Evolutionary conservation across 2,113 vertebrate genomes (phyloP), one percentile per base, ranked within the genome.

Genomic region (Kryptolebias marmoratus): DNA sequence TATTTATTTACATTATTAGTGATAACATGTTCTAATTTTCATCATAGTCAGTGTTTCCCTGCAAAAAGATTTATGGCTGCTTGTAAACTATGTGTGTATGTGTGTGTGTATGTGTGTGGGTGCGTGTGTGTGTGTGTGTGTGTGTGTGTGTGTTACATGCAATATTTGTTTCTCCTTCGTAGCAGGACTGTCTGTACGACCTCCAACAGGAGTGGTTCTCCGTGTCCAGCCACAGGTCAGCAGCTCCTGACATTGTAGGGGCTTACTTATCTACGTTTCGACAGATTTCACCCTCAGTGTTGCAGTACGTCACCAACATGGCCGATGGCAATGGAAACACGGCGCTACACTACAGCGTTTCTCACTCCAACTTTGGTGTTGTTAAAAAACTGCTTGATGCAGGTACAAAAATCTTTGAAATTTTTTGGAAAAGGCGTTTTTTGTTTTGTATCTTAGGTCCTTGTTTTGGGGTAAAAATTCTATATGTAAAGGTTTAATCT

Each of bases 141-240:
- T 22, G 22, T 14, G 5, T 22, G 0, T 27, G 32, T 65, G 47
- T 53, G 15, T 30, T 28, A 8, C 16, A 5, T 54, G 16, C 65
- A 70, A 16, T 49, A 42, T 66, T 0, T 77, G 22, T 77, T 64
- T 70, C 11, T 74, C 68, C 84, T 59, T 90, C 88, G 49, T 83
- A 99, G 98, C 89, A 95, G n/a, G 95, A 96, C 83, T 96, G 96
- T 86, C 92, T 97, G 58, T 96, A 96, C 88, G 95, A 93, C 18
- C 93, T 99, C 36, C 96, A 96, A 87, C 96, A 97, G 0, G 97
- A 98, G 86, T 99, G 98, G 98, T 99, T 99, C 90, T 95, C 95
- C 1, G 91, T 97, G 69, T 99, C 98, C 72, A 98, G 98, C 85
- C 96, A 96, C 88, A 99, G 97, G 90, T 94, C 93, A 0, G 96